A percentile compares a stretch with the other conserved stretches of the same genome.
Evolutionary conservation across 2,113 vertebrate species (phyloP).

Genomic region (Lota lota): DNA sequence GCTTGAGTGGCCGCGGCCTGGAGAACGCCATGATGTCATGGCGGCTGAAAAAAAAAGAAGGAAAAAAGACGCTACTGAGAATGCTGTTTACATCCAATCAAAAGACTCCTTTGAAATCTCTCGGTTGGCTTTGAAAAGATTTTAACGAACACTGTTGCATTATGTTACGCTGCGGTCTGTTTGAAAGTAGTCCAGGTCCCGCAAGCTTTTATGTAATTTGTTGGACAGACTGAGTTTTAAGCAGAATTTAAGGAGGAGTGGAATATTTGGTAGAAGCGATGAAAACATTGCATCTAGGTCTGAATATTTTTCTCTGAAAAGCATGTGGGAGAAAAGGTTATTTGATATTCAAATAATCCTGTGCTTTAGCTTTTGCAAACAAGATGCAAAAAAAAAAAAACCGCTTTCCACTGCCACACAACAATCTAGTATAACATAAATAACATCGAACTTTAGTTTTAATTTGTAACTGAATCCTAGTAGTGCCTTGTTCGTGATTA

Average conservation of each 20-base stretch:
- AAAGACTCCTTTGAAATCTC: conserved; percentile 33
- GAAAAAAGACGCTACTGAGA: not conserved
- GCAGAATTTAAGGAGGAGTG: not conserved
- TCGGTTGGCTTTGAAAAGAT: conserved; percentile 24
- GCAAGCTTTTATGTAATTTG: conserved; percentile 24
- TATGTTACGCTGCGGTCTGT: conserved; percentile 22
- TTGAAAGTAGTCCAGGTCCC: not conserved
- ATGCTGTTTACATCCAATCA: conserved; percentile 48
- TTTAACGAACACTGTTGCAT: conserved; percentile 15
- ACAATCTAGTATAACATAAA: not conserved
- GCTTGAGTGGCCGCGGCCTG: conserved; percentile 39
- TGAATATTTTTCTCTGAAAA: not conserved
- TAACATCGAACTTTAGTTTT: too few species aligned
- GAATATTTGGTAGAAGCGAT: not conserved
- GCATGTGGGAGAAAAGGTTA: conserved; percentile 15
- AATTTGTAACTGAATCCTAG: too few species aligned
- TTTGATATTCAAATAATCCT: conserved; percentile 25
- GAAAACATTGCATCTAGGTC: too few species aligned
- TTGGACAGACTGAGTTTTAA: not conserved
- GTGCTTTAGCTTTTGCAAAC: conserved; percentile 8
- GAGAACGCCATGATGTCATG: conserved; percentile 38
- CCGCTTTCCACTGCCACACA: not conserved
- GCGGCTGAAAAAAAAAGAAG: conserved; percentile 9
- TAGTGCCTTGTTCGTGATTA: too few species aligned
- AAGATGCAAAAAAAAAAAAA: conserved; percentile 15